Percentiles rank a stretch among this genome's conserved stretches.
Evolutionary conservation across 2,113 vertebrate species (phyloP).

Genomic region (Monarcha castaneiventris): DNA sequence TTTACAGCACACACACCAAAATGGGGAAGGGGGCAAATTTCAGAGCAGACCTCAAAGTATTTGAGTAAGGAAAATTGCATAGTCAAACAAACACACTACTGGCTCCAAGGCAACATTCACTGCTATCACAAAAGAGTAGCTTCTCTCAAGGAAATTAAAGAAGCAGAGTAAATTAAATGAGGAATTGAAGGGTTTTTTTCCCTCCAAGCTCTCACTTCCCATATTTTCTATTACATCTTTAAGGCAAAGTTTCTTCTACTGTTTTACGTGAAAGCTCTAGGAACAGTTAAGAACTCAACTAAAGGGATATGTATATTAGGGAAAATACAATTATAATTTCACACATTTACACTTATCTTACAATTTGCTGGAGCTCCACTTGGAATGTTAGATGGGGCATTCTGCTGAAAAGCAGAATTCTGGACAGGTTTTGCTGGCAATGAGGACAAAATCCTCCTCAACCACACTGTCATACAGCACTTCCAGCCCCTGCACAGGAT

Average conservation of each 20-base stretch:
- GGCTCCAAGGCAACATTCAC: not conserved
- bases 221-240: not conserved
- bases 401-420: not conserved
- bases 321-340: not conserved
- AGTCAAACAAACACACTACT: not conserved
- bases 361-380: not conserved
- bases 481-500: rapidly evolving
- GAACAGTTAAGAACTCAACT: not conserved
- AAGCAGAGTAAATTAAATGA: not conserved
- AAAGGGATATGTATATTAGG: not conserved
- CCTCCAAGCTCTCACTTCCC: not conserved
- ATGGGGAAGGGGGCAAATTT: not conserved
- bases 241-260: not conserved
- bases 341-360: not conserved
- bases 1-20: not conserved
- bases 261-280: not conserved
- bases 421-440: not conserved
- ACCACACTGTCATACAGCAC: rapidly evolving
- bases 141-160: not conserved
- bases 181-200: not conserved
- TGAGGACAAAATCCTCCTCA: not conserved
- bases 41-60: not conserved
- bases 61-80: not conserved
- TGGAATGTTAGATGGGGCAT: rapidly evolving
- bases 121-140: not conserved